These are phyloP conservation scores for Struthio camelus DNA, from an alignment of 2,113 vertebrate genomes.

Conservation along the genomic window DNA sequence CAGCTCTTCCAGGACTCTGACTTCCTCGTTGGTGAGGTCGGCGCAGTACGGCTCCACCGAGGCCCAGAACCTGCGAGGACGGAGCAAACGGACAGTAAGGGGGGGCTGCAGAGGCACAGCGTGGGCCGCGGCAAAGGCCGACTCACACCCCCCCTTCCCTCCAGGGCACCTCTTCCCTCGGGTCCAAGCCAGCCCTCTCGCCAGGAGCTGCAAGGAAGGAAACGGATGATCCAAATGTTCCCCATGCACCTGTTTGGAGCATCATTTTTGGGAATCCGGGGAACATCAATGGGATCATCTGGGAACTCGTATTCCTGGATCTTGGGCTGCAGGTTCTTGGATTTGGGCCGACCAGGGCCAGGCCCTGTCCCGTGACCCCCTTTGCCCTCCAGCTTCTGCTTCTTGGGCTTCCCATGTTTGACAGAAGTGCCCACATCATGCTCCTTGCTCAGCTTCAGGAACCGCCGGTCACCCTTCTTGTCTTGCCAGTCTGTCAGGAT, in stretches of 20 bases:
- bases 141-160: rapidly evolving
- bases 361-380: constrained; percentile 88
- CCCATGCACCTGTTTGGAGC: constrained; percentile 90
- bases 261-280: constrained; percentile 96
- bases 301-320: constrained; percentile 96
- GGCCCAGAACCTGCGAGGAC: constrained; percentile 87
- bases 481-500: constrained; percentile 99
- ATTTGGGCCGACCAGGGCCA: constrained; percentile 93
- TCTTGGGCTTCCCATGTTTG: constrained; percentile 95
- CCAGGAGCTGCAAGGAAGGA: neutral
- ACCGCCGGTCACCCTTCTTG: constrained; percentile 95
- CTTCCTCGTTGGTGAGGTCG: constrained; percentile 95
- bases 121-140: rapidly evolving
- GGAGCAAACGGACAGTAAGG: neutral
- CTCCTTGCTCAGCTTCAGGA: constrained; percentile 92
- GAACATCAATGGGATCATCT: constrained; percentile 94
- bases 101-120: neutral
- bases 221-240: rapidly evolving
- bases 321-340: constrained; percentile 94
- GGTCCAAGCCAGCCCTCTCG: neutral
- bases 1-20: constrained; percentile 91
- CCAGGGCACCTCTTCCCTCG: rapidly evolving
- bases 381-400: constrained; percentile 94
- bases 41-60: constrained; percentile 97
- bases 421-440: constrained; percentile 88